Conservation (phyloP, 1,140 invertebrate genomes). For the Ridgeia piscesae region DNA sequence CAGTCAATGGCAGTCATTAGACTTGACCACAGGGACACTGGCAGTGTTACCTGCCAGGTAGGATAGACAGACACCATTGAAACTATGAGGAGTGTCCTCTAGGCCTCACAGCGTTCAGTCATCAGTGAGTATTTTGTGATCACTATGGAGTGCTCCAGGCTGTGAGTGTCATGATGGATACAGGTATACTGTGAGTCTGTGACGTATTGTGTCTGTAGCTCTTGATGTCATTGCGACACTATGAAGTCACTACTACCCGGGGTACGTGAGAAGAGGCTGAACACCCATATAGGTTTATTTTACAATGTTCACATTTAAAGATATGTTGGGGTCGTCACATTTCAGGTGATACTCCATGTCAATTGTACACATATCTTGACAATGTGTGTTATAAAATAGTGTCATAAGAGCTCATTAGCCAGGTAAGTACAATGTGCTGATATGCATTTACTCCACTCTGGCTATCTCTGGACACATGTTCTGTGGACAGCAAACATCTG, state of each 20-base stretch:
- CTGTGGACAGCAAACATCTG: too few species aligned
- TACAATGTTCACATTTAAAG: too few species aligned
- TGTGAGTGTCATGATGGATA: background rate
- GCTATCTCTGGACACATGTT: too few species aligned
- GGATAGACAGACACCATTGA: background rate
- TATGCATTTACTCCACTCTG: too few species aligned
- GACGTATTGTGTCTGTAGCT: background rate
- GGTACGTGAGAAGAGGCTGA: background rate
- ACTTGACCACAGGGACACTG: background rate
- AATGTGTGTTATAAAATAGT: background rate
- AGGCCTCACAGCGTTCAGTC: background rate
- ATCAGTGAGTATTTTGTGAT: background rate
- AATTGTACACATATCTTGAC: background rate
- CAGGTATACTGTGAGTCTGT: background rate
- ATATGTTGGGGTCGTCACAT: background rate
- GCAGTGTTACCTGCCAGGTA: background rate
- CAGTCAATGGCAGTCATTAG: background rate
- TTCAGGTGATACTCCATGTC: background rate
- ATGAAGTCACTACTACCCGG: too few species aligned
- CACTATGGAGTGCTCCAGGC: background rate
- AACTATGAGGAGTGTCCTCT: background rate
- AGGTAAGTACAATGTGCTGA: too few species aligned
- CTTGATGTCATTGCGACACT: background rate
- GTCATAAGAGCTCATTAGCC: too few species aligned
- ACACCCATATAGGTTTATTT: background rate